Base-by-base conservation (phyloP, 30 jellyfish, hydroid and myxozoan species). In the Hydractinia echinata region DNA sequence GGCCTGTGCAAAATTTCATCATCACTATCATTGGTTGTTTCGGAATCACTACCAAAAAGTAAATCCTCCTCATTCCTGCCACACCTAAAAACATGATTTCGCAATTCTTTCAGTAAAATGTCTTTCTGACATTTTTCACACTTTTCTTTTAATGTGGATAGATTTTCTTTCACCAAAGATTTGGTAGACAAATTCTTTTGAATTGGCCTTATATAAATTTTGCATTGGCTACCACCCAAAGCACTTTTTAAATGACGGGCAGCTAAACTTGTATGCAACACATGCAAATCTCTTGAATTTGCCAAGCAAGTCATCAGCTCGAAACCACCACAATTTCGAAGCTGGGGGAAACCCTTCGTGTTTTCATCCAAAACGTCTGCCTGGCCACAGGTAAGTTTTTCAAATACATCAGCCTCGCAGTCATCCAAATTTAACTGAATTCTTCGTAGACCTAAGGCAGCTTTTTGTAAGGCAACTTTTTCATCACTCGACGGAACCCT, bases 361-460 rank as follows among this genome's bases (percentile, higher is more conserved):
- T 21, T 44, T n/a, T n/a, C 68, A n/a, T 58, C 68, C 14, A 58
- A 10, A n/a, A 58, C n/a, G 68, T 58, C 68, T 11, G 11, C n/a
- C n/a, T n/a, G n/a, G n/a, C n/a, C n/a, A n/a, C n/a, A n/a, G 15
- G 86, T 81, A 49, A 81, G 53, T 66, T 78, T 78, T 61, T 78
- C 44, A 67, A 78, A n/a, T 19, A 78, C 86, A 19, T 55, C 86
- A n/a, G 55, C 81, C 86, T 78, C 86, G 15, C 49, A 19, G 21
- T 78, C 86, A 5, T 56, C 30, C 64, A 78, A 20, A 44, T 54
- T 66, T 51, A 78, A 64, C 86, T 61, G 7, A 6, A 78, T 61
- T 78, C 61, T 78, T 44, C 61, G 55, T 6, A 55, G 74, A 20
- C 86, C 86, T 48, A 78, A 80, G 8, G 81, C 83, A 44, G 86